Evolutionary conservation across 2,113 vertebrate species (phyloP).

Genomic region (Sminthopsis crassicaudata): DNA sequence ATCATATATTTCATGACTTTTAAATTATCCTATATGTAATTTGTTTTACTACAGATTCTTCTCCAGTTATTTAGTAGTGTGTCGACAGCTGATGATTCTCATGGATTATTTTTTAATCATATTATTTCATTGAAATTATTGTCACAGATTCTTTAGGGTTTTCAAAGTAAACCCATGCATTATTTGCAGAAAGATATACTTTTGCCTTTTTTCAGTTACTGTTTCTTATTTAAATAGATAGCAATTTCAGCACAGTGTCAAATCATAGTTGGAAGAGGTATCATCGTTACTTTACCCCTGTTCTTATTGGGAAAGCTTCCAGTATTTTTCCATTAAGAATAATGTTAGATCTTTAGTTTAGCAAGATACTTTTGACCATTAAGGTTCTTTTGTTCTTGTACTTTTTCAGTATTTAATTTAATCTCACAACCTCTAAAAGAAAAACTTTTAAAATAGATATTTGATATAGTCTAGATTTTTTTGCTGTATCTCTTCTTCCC

Average conservation of each 20-base stretch:
- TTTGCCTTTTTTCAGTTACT: not conserved
- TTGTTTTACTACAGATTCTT: not conserved
- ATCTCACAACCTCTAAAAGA: not conserved
- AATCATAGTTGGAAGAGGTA: not conserved
- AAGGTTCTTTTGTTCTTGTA: not conserved
- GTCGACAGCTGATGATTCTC: not conserved
- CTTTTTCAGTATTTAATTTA: not conserved
- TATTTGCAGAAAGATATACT: not conserved
- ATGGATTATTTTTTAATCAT: not conserved
- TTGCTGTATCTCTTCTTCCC: not conserved
- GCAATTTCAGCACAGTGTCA: not conserved
- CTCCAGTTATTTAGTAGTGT: not conserved
- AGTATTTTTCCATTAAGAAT: not conserved
- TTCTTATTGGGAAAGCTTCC: not conserved
- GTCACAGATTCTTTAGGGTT: not conserved
- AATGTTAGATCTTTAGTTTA: not conserved
- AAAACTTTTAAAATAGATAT: not conserved
- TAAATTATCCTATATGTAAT: not conserved
- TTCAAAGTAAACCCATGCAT: not conserved
- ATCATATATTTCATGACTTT: not conserved
- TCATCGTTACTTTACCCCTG: not conserved
- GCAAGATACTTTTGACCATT: not conserved
- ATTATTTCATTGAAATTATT: not conserved
- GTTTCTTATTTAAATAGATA: not conserved
- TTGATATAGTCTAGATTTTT: not conserved